Conservation (phyloP, 2,888 invertebrate species). For the Rhagium mordax region DNA sequence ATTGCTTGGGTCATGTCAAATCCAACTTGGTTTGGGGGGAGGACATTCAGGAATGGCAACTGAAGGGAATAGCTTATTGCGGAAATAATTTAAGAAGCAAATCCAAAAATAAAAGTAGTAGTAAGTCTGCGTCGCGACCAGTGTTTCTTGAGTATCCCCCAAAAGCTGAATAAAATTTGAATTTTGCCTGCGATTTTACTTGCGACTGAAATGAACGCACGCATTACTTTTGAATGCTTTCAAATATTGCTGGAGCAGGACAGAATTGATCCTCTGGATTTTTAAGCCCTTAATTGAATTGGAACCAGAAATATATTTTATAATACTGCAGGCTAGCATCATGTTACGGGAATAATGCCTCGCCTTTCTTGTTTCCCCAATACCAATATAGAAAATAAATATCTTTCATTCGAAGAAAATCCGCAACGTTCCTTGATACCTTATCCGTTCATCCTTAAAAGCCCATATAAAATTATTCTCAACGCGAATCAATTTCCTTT, state of each 20-base stretch:
- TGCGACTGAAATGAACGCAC: neutral
- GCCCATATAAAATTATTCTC: constrained; percentile 41
- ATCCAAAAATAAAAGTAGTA: constrained; percentile 22
- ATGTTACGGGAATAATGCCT: neutral
- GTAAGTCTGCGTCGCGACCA: neutral
- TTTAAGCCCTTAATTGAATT: constrained; percentile 6
- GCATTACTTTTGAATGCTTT: neutral
- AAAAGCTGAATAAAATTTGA: constrained; percentile 13
- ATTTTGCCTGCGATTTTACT: too few species aligned
- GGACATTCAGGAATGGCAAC: constrained; percentile 96
- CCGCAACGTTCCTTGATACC: neutral
- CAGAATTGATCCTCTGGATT: neutral
- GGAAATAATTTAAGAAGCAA: constrained; percentile 84
- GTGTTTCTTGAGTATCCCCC: constrained; percentile 5
- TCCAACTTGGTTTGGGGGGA: constrained; percentile 95
- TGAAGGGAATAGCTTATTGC: constrained; percentile 95
- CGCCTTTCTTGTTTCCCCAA: neutral
- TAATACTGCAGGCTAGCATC: neutral
- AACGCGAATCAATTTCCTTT: constrained; percentile 46
- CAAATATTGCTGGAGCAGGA: neutral
- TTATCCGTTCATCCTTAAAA: constrained; percentile 32
- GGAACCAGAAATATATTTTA: neutral
- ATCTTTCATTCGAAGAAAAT: constrained; percentile 17
- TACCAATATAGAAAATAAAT: constrained; percentile 25
- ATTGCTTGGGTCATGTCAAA: constrained; percentile 89